phyloP scores from a whole-genome alignment of 2,888 invertebrate species.

The Alcis repandata region DNA sequence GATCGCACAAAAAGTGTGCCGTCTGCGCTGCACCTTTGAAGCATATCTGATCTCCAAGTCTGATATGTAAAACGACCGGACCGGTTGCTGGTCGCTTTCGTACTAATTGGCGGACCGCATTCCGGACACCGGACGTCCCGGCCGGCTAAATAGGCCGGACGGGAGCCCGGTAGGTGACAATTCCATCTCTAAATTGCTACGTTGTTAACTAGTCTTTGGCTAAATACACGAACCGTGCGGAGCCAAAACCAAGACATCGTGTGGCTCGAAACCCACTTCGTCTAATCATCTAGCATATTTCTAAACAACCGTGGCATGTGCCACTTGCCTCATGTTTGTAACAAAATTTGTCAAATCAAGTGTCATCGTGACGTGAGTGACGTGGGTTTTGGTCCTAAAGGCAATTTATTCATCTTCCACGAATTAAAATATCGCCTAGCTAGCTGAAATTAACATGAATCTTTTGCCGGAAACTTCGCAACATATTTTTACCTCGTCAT shows the following conservation, averaged over 20 bases:
- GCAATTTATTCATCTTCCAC: not conserved
- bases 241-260: no score
- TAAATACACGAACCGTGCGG: no score
- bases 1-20: no score
- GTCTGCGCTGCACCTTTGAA: no score
- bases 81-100: constrained; percentile 59
- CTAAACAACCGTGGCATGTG: no score
- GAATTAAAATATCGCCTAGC: not conserved
- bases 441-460: constrained; percentile 1
- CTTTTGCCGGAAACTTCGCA: not conserved
- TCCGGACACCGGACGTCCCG: constrained; percentile 48
- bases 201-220: not conserved
- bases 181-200: constrained; percentile 24
- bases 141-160: constrained; percentile 39
- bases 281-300: no score
- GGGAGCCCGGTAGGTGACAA: constrained; percentile 41
- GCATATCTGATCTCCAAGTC: constrained; percentile 34
- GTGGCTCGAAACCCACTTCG: no score
- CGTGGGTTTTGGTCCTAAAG: no score
- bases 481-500: constrained; percentile 9
- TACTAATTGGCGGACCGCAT: constrained; percentile 72
- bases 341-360: no score
- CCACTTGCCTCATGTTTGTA: no score
- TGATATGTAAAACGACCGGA: constrained; percentile 50
- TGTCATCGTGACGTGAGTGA: no score